Percentiles rank a stretch among this genome's conserved stretches.
Evolutionary conservation across 2,797 vertebrate genomes (phyloP).

Genomic region (Salmo trutta): DNA sequence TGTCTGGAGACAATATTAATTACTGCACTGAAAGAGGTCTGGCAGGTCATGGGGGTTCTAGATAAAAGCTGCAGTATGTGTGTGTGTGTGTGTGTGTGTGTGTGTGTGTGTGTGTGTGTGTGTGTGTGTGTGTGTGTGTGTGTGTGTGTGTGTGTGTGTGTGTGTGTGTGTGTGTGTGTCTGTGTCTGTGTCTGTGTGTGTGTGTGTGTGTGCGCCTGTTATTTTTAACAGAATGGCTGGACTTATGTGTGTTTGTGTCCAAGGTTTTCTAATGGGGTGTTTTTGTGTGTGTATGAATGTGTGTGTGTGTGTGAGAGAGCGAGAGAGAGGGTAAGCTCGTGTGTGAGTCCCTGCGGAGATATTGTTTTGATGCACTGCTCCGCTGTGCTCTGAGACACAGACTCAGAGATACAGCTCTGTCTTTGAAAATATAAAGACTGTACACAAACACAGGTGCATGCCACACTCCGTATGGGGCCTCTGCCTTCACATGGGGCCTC

Average conservation of each 20-base stretch:
- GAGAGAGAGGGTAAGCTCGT: not conserved
- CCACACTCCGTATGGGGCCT: not conserved
- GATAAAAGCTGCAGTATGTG: constrained; percentile 14
- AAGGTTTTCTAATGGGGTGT: too few species aligned
- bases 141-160: not conserved
- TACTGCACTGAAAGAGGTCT: constrained; percentile 31
- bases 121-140: too few species aligned
- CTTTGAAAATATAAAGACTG: constrained; percentile 4
- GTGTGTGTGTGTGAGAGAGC: not conserved
- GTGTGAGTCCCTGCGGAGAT: not conserved
- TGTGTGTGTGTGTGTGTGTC: not conserved
- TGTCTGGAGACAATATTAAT: constrained; percentile 13
- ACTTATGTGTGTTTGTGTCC: constrained; percentile 1
- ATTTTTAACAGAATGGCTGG: not conserved
- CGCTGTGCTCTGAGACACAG: not conserved
- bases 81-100: not conserved
- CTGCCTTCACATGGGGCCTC: not conserved
- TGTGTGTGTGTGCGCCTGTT: not conserved
- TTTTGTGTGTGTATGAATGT: not conserved
- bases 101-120: not conserved
- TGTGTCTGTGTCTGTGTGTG: too few species aligned
- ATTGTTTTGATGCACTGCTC: not conserved
- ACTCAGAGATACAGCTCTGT: not conserved
- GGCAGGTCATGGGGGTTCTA: constrained; percentile 17
- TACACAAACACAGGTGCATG: constrained; percentile 2